Evolutionary conservation across 92 coral and sea anemone species (phyloP).

Genomic region (Pocillopora meandrina): DNA sequence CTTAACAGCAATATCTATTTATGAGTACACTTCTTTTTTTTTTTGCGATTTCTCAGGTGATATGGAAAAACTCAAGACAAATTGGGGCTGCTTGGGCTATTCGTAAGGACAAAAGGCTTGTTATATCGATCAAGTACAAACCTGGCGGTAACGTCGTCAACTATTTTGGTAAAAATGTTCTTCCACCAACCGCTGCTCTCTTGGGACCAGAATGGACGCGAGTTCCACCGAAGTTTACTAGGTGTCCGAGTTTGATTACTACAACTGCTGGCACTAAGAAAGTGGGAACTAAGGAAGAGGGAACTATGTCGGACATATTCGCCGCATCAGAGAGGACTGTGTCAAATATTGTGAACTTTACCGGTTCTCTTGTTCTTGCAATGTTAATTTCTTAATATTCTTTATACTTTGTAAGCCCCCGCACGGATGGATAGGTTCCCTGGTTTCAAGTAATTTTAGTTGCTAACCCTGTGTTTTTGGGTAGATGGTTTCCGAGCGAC

Average conservation of each 20-base stretch:
- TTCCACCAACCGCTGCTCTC: constrained; percentile 26
- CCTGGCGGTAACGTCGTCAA: constrained; percentile 49
- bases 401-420: neutral
- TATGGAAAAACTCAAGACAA: constrained; percentile 62
- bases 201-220: constrained; percentile 15
- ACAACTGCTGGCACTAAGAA: neutral
- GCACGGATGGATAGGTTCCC: no score
- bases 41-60: constrained; percentile 19
- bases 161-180: constrained; percentile 39
- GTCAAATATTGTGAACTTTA: neutral
- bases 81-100: constrained; percentile 62
- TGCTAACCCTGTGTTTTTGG: neutral
- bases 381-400: neutral
- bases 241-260: constrained; percentile 16
- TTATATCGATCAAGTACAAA: constrained; percentile 49
- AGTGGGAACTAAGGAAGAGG: neutral
- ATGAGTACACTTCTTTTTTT: neutral
- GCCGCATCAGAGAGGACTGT: neutral
- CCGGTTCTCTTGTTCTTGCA: constrained; percentile 8
- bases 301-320: neutral
- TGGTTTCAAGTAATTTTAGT: no score
- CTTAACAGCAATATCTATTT: no score
- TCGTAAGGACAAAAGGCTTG: constrained; percentile 53
- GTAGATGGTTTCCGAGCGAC: neutral
- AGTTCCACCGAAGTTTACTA: neutral